Evolutionary conservation across 2,888 invertebrate genomes (phyloP).

Genomic region (Drosophila algonquin): DNA sequence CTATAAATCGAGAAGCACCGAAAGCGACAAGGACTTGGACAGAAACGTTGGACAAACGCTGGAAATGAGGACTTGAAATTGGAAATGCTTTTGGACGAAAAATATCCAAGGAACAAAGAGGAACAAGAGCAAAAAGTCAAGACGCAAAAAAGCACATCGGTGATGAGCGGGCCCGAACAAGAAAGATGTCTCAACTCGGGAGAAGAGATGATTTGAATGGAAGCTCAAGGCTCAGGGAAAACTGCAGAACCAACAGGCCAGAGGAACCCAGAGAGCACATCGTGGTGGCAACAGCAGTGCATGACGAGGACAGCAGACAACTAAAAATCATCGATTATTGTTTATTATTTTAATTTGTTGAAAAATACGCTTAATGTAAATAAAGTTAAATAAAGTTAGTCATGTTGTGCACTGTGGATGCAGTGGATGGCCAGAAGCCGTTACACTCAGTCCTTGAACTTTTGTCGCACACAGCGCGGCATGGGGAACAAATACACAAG

Average conservation of each 20-base stretch:
- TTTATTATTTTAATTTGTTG: too few relatives aligned
- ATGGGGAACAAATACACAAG: conserved; percentile 93
- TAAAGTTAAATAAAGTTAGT: conserved; percentile 25
- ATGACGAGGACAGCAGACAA: too few relatives aligned
- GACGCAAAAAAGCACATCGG: too few relatives aligned
- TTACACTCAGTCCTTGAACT: conserved; percentile 87
- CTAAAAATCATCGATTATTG: too few relatives aligned
- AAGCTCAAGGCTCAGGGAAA: background rate
- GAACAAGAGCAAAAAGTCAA: conserved; percentile 46
- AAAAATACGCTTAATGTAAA: conserved; percentile 23
- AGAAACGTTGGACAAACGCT: conserved; percentile 84
- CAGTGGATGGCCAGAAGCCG: background rate
- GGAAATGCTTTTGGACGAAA: conserved; percentile 81
- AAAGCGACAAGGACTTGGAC: conserved; percentile 86
- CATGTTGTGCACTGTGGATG: conserved; percentile 9
- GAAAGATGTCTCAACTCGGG: background rate
- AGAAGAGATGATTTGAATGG: background rate
- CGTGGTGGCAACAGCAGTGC: background rate
- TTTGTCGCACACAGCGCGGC: conserved; percentile 92
- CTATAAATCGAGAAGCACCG: conserved; percentile 44
- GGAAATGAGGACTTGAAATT: conserved; percentile 72
- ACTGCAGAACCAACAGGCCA: conserved; percentile 20
- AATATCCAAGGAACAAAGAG: conserved; percentile 81
- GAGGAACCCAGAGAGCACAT: conserved; percentile 12
- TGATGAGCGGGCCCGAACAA: too few relatives aligned